These are phyloP conservation scores for Sebastes fasciatus DNA, from an alignment of 2,113 vertebrate species.

Conservation along the genomic window DNA sequence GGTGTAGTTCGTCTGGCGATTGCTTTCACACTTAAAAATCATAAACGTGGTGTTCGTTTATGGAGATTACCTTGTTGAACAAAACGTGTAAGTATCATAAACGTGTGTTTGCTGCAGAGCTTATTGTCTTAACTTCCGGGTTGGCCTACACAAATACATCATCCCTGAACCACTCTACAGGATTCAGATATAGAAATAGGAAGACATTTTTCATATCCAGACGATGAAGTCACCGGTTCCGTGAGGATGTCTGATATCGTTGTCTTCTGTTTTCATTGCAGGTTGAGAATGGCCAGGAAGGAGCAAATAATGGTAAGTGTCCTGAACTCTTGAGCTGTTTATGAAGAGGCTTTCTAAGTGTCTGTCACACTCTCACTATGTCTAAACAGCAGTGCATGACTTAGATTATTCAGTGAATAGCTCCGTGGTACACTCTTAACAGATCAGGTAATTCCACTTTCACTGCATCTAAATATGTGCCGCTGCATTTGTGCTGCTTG, in stretches of 20 bases:
- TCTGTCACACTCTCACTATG: constrained; percentile 32
- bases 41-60: no score
- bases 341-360: constrained; percentile 14
- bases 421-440: constrained; percentile 20
- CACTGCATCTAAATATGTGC: constrained; percentile 5
- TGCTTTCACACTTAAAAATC: no score
- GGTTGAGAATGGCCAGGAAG: constrained; percentile 78
- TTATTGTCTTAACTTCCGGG: no score
- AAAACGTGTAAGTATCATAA: no score
- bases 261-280: constrained; percentile 64
- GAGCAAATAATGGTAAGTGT: constrained; percentile 79
- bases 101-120: no score
- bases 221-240: constrained; percentile 1
- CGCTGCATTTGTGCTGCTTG: not conserved
- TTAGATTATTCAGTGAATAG: constrained; percentile 63
- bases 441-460: constrained; percentile 44
- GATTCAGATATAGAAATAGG: not conserved
- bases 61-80: no score
- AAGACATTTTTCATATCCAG: not conserved
- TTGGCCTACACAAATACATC: no score
- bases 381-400: constrained; percentile 72
- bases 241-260: constrained; percentile 13
- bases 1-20: no score
- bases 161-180: no score
- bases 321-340: constrained; percentile 25